Percentiles rank a stretch among this genome's conserved stretches.
Conservation (phyloP, 1,140 invertebrate genomes). For the Procambarus clarkii region DNA sequence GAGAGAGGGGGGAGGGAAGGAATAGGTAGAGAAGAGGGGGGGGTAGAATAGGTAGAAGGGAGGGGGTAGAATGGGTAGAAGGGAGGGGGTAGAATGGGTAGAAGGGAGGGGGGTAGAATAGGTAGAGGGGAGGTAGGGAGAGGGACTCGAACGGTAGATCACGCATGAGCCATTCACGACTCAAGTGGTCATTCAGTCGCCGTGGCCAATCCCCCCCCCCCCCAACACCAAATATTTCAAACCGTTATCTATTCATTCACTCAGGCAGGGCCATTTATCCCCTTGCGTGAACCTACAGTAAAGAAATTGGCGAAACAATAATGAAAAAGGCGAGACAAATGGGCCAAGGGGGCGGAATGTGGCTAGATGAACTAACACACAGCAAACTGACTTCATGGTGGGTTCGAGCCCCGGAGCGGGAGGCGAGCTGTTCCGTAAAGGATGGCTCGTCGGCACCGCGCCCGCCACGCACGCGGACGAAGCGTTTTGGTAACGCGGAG, state of each 20-base stretch:
- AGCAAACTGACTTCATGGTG: slow-evolving; percentile 45
- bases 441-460: background rate
- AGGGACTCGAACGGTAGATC: slow-evolving; percentile 14
- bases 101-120: too few species aligned
- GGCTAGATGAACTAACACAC: slow-evolving; percentile 50
- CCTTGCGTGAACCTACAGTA: slow-evolving; percentile 49
- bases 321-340: slow-evolving; percentile 54
- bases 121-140: background rate
- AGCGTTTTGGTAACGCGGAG: slow-evolving; percentile 9
- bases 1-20: background rate
- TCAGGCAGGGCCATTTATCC: slow-evolving; percentile 49
- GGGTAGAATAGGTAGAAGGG: background rate
- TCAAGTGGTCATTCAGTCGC: slow-evolving; percentile 39
- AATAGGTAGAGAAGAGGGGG: background rate
- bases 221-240: slow-evolving; percentile 41
- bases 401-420: slow-evolving; percentile 6
- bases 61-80: background rate
- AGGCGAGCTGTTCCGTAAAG: background rate
- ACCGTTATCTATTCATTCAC: slow-evolving; percentile 55
- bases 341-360: slow-evolving; percentile 52
- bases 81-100: too few species aligned
- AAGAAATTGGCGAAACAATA: slow-evolving; percentile 54
- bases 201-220: slow-evolving; percentile 31
- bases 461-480: background rate
- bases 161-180: slow-evolving; percentile 14